A percentile compares a stretch with the other conserved stretches of the same genome.
Evolutionary conservation across 2,888 invertebrate species (phyloP).

Genomic region (Tetrapedia diversipes): DNA sequence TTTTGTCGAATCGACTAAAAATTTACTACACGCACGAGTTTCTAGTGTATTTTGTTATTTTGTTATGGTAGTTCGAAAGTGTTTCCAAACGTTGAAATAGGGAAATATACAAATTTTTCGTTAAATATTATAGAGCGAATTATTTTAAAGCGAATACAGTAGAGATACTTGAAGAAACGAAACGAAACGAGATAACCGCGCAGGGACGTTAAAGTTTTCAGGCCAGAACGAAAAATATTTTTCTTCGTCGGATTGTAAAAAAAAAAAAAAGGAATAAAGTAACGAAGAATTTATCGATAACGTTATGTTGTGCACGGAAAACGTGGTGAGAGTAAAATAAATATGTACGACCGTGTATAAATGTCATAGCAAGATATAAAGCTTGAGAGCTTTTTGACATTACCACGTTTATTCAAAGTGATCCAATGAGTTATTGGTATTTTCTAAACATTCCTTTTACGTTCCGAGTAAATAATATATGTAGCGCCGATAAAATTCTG

Average conservation of each 20-base stretch:
- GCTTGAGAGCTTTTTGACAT: background rate
- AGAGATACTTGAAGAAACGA: slow-evolving; percentile 25
- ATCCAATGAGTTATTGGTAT: background rate
- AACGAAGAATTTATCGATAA: slow-evolving; percentile 13
- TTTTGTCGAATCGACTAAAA: too few species aligned
- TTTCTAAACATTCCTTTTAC: background rate
- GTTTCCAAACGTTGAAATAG: too few species aligned
- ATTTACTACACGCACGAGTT: too few species aligned
- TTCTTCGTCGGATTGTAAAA: background rate
- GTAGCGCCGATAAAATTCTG: background rate
- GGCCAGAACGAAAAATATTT: slow-evolving; percentile 33
- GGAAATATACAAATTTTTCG: too few species aligned
- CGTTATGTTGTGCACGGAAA: background rate
- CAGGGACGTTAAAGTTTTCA: slow-evolving; percentile 45
- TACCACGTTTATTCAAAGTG: background rate
- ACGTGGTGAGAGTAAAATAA: background rate
- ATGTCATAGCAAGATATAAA: background rate
- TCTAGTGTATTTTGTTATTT: too few species aligned
- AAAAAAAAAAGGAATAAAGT: background rate
- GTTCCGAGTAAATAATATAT: background rate
- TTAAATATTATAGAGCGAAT: too few species aligned
- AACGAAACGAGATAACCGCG: slow-evolving; percentile 22
- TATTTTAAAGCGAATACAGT: background rate
- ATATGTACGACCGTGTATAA: background rate
- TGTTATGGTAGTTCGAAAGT: too few species aligned